These are phyloP conservation scores for Gulo gulo DNA, from an alignment of 2,113 vertebrate genomes.

Conservation along the genomic window DNA sequence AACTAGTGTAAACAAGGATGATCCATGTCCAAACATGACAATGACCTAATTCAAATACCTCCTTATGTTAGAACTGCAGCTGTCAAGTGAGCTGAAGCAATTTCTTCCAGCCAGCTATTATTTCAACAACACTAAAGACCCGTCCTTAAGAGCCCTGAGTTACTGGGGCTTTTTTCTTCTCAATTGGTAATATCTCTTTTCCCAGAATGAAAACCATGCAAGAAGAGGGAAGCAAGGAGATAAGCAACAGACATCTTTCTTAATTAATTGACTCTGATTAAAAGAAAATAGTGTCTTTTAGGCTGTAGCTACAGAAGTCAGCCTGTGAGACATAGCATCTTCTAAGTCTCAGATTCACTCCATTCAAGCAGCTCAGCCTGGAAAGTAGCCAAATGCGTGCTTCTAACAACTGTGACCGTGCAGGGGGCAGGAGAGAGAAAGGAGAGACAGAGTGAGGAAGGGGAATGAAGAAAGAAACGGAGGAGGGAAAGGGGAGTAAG, in stretches of 20 bases:
- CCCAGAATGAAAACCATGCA: background rate
- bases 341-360: background rate
- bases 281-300: background rate
- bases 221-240: background rate
- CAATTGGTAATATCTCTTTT: background rate
- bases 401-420: slow-evolving; percentile 60
- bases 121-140: background rate
- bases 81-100: background rate
- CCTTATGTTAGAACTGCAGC: background rate
- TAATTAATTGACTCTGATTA: background rate
- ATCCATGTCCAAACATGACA: background rate
- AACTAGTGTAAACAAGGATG: background rate
- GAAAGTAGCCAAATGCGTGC: slow-evolving; percentile 38
- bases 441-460: slow-evolving; percentile 37
- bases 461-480: background rate
- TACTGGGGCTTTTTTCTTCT: background rate
- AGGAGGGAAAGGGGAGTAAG: background rate
- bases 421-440: slow-evolving; percentile 19
- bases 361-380: slow-evolving; percentile 11
- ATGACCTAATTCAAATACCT: slow-evolving; percentile 43
- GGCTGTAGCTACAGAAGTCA: background rate
- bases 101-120: background rate
- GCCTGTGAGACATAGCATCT: background rate
- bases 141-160: background rate
- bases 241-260: background rate